phyloP scores from a whole-genome alignment of 2,888 invertebrate genomes.

The Mycogona germanica region DNA sequence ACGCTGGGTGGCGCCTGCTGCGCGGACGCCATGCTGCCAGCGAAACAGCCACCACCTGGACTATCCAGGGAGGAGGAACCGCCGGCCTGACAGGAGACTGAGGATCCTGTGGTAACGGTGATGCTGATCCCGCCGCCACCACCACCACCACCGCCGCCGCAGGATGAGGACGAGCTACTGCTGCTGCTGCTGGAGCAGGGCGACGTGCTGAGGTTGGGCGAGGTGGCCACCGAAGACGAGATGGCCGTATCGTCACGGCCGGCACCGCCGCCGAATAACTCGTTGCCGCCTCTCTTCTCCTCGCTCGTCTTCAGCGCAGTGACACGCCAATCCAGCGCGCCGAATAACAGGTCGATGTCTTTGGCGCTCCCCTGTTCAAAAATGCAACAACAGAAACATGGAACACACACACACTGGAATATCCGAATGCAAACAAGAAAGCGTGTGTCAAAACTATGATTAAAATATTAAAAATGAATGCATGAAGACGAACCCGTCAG shows the following conservation, averaged over 20 bases:
- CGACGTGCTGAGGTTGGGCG: not conserved
- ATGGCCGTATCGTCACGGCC: not conserved
- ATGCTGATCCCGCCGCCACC: constrained; percentile 1
- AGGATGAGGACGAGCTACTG: constrained; percentile 9
- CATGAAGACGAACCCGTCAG: too few species aligned
- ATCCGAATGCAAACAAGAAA: too few species aligned
- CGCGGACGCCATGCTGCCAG: not conserved
- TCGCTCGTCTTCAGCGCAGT: constrained; percentile 30
- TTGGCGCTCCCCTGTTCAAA: constrained; percentile 48
- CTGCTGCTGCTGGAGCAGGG: not conserved
- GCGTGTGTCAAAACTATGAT: too few species aligned
- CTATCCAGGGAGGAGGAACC: not conserved
- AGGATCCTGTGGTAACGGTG: constrained; percentile 6
- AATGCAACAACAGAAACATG: not conserved
- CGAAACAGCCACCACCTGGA: not conserved
- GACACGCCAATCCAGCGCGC: constrained; percentile 44
- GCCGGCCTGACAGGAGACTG: not conserved
- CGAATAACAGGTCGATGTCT: constrained; percentile 52
- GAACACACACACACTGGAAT: too few species aligned
- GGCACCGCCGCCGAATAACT: not conserved
- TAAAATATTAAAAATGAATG: too few species aligned
- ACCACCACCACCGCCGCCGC: too few species aligned
- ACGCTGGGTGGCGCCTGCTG: not conserved
- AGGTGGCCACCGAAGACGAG: not conserved
- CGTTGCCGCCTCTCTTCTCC: constrained; percentile 8